Base-by-base conservation (phyloP, 2,888 invertebrate genomes). In the Sturmia bella region DNA sequence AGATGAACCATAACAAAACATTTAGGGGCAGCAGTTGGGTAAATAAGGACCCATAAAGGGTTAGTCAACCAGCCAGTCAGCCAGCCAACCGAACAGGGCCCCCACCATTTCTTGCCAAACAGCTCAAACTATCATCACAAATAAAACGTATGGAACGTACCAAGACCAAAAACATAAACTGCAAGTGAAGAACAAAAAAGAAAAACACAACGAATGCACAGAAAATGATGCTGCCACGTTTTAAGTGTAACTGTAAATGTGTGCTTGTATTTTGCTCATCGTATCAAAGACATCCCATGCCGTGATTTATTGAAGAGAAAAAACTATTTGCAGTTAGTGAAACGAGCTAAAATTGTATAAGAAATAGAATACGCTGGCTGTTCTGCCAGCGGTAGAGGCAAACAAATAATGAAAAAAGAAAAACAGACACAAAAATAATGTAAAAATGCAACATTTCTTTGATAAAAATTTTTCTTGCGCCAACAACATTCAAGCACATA, bases 391-490 rank as follows among this genome's bases (percentile, higher is more conserved):
- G 52, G 61, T 59, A 52, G 73, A n/a, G 72, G 75, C 48, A 75
- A n/a, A 63, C 61, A 84, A 32, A 32, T 7, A 32, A 32, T 9
- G 9, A 32, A 32, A 6, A 3, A 32, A 32, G 1, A 32, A 32
- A 74, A 73, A 66, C 66, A 32, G 15, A 72, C 45, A 41, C 64
- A 52, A 48, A 39, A 70, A 61, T 56, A 61, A 32, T 32, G 32
- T 43, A 80, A 84, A 76, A 81, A 61, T 81, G 88, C 73, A 82
- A 82, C 89, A 88, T 90, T 90, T 89, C 89, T 88, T 89, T 89
- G 89, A 89, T 89, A 89, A 89, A 87, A 89, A 87, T 89, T 88
- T 78, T 89, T 88, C 89, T 89, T 88, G 87, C 84, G 84, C 85
- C 85, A 84, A 85, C 80, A 32, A 76, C 37, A 9, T 52, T 79